Conservation (phyloP, 2,888 invertebrate species). For the Abscondita cerata region DNA sequence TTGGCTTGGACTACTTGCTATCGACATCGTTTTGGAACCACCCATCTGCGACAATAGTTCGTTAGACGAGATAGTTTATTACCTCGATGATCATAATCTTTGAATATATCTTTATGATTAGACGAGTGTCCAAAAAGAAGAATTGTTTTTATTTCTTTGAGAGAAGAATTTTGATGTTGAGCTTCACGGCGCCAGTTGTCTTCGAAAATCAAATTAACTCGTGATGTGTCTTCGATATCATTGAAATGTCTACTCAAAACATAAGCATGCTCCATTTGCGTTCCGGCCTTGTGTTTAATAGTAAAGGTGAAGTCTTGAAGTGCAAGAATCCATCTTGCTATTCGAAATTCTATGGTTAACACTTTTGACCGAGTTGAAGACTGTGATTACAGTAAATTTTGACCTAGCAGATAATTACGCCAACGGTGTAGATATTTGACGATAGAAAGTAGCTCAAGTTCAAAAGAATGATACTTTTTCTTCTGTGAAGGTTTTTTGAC, state of each 20-base stretch:
- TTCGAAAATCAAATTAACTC: slow-evolving; percentile 13
- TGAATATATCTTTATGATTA: slow-evolving; percentile 31
- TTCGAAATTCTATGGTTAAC: slow-evolving; percentile 27
- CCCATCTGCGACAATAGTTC: slow-evolving; percentile 18
- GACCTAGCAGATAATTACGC: slow-evolving; percentile 22
- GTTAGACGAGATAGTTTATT: slow-evolving; percentile 33
- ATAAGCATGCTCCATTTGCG: slow-evolving; percentile 49
- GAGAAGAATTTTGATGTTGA: slow-evolving; percentile 29
- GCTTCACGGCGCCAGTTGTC: slow-evolving; percentile 32
- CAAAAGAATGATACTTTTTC: slow-evolving; percentile 36
- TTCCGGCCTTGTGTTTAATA: slow-evolving; percentile 30
- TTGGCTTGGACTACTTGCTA: slow-evolving; percentile 39
- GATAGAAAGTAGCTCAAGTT: slow-evolving; percentile 30
- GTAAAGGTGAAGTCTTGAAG: slow-evolving; percentile 39
- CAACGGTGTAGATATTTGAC: slow-evolving; percentile 24
- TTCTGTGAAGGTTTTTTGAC: slow-evolving; percentile 22
- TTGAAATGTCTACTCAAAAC: slow-evolving; percentile 42
- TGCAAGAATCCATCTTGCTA: slow-evolving; percentile 45
- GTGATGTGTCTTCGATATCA: neutral
- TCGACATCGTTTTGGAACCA: slow-evolving; percentile 39
- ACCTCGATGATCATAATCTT: slow-evolving; percentile 31
- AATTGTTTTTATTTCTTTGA: slow-evolving; percentile 30
- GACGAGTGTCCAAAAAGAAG: slow-evolving; percentile 20
- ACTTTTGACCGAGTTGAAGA: neutral
- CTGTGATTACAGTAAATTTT: slow-evolving; percentile 13